Conservation (phyloP, 2,113 vertebrate species). For the rabbit (Oryctolagus cuniculus) region DNA sequence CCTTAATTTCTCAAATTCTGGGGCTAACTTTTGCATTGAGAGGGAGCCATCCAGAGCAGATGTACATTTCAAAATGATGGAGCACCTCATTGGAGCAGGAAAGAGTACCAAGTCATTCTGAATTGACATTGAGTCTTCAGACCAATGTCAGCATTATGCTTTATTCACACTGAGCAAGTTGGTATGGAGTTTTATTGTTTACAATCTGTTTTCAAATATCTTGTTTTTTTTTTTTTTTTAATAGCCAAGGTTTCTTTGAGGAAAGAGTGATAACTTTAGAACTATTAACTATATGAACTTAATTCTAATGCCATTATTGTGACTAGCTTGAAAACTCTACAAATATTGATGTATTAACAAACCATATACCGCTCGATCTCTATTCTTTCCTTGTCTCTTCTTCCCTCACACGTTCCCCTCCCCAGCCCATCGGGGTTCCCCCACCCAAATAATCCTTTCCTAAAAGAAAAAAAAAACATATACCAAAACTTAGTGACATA, state of each 20-base stretch:
- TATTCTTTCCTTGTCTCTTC: too few relatives aligned
- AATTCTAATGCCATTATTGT: slow-evolving; percentile 14
- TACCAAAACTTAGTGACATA: slow-evolving; percentile 16
- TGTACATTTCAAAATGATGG: not conserved
- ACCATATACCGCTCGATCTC: not conserved
- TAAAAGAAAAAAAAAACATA: too few relatives aligned
- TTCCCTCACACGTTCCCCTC: too few relatives aligned
- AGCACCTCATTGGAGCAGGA: not conserved
- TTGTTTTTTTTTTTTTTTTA: slow-evolving; percentile 40
- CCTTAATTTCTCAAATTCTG: slow-evolving; percentile 42
- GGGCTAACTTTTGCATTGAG: not conserved
- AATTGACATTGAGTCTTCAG: not conserved
- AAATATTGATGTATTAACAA: slow-evolving; percentile 6
- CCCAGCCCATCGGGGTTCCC: too few relatives aligned
- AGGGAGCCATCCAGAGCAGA: not conserved
- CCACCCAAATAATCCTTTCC: too few relatives aligned
- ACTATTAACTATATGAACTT: not conserved
- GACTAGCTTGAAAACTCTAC: slow-evolving; percentile 20
- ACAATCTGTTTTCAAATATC: slow-evolving; percentile 29
- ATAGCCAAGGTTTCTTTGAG: not conserved
- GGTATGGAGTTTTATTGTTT: slow-evolving; percentile 28
- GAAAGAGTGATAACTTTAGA: not conserved
- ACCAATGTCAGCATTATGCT: not conserved
- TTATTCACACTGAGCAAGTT: slow-evolving; percentile 2
- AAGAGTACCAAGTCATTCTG: slow-evolving; percentile 19